Percentiles rank a stretch among this genome's conserved stretches.
Conservation (phyloP, 1,140 invertebrate genomes). For the Spodoptera litura region DNA sequence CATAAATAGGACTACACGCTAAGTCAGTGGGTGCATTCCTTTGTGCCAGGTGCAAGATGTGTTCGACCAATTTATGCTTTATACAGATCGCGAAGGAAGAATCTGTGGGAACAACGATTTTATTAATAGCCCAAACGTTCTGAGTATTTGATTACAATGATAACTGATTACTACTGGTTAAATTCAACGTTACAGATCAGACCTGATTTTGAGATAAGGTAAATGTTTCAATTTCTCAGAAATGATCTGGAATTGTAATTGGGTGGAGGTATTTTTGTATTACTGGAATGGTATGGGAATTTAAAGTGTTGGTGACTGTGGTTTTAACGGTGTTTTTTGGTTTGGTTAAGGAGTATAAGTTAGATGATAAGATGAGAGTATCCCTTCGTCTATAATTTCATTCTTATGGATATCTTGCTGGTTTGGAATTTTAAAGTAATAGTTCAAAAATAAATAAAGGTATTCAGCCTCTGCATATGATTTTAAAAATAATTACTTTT, state of each 20-base stretch:
- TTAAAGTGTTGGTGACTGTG: constrained; percentile 3
- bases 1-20: constrained; percentile 11
- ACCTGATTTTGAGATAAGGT: neutral
- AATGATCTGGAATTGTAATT: constrained; percentile 20
- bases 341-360: too few species aligned
- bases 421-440: too few species aligned
- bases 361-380: too few species aligned
- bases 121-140: constrained; percentile 26
- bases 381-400: too few species aligned
- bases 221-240: constrained; percentile 37
- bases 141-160: constrained; percentile 30
- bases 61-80: constrained; percentile 45
- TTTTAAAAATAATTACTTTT: too few species aligned
- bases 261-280: constrained; percentile 1
- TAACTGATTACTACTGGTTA: constrained; percentile 24
- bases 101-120: constrained; percentile 24
- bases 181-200: neutral
- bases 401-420: too few species aligned
- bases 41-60: constrained; percentile 47
- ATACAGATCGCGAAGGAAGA: constrained; percentile 24
- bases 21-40: constrained; percentile 44
- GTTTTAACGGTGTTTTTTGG: neutral
- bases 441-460: too few species aligned
- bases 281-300: constrained; percentile 1
- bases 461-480: too few species aligned